These are phyloP conservation scores for Diarsia brunnea DNA, from an alignment of 2,888 invertebrate species.

Conservation along the genomic window DNA sequence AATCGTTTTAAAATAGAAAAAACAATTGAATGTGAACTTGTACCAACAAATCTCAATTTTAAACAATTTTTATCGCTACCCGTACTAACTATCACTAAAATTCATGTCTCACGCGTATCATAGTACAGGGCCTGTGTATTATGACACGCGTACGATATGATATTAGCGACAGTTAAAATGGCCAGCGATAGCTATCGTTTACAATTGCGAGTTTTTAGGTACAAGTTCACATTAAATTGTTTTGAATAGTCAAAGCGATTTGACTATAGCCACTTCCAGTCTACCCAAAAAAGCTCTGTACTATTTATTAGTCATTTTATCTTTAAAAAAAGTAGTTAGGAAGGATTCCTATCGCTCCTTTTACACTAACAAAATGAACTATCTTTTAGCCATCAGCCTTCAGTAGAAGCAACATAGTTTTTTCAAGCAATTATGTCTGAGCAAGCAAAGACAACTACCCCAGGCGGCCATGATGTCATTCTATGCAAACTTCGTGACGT, in stretches of 20 bases:
- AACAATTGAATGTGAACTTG: not conserved
- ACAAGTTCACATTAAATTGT: not conserved
- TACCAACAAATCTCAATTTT: not conserved
- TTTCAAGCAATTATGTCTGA: slow-evolving; percentile 46
- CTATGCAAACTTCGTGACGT: slow-evolving; percentile 46
- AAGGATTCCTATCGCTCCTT: not conserved
- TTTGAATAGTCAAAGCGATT: not conserved
- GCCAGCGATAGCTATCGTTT: not conserved
- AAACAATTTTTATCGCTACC: not conserved
- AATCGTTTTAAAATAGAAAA: not conserved
- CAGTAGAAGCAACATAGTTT: slow-evolving; percentile 11
- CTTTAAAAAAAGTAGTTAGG: not conserved
- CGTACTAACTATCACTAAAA: not conserved
- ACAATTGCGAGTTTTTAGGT: not conserved
- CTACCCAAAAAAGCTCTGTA: not conserved
- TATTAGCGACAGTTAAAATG: not conserved
- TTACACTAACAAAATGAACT: not conserved
- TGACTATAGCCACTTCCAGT: not conserved
- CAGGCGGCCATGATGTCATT: slow-evolving; percentile 44
- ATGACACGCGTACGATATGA: not conserved
- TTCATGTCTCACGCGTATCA: not conserved
- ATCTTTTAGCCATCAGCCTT: slow-evolving; percentile 19
- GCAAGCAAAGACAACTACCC: slow-evolving; percentile 41
- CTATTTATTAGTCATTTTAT: not conserved
- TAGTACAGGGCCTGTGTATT: not conserved